A percentile compares a stretch with the other conserved stretches of the same genome.
phyloP scores from a whole-genome alignment of 2,797 vertebrate genomes.

The Pampus argenteus region DNA sequence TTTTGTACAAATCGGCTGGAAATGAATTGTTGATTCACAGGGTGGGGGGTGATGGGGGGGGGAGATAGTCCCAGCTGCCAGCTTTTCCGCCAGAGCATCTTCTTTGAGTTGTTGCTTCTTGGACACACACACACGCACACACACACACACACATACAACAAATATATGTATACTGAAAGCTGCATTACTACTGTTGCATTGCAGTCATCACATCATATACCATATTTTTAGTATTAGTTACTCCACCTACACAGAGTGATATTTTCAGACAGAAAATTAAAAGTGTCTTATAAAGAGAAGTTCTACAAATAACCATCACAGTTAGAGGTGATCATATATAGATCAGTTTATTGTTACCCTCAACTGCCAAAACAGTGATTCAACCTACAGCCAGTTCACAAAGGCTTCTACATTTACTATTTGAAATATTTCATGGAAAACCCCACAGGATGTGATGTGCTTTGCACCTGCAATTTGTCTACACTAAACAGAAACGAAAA shows the following conservation, averaged over 20 bases:
- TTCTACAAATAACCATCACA: not conserved
- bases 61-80: conserved; percentile 42
- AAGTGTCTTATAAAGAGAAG: conserved; percentile 1
- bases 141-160: too few species aligned
- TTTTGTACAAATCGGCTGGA: conserved; percentile 74
- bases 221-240: not conserved
- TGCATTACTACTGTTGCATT: not conserved
- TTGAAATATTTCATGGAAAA: conserved; percentile 1
- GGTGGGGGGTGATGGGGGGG: too few species aligned
- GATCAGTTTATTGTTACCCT: conserved; percentile 14
- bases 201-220: conserved; percentile 19
- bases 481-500: conserved; percentile 22
- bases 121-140: not conserved
- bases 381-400: not conserved
- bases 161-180: not conserved
- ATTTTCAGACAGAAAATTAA: conserved; percentile 19
- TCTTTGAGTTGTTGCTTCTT: conserved; percentile 22
- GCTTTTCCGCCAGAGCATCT: conserved; percentile 8
- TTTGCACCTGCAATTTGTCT: conserved; percentile 27
- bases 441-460: conserved; percentile 29
- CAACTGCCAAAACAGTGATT: not conserved
- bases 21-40: conserved; percentile 76
- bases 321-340: not conserved
- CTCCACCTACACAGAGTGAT: conserved; percentile 31
- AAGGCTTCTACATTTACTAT: not conserved